These are phyloP conservation scores for Caenorhabditis latens DNA, from an alignment of 1,140 invertebrate species.

Conservation along the genomic window DNA sequence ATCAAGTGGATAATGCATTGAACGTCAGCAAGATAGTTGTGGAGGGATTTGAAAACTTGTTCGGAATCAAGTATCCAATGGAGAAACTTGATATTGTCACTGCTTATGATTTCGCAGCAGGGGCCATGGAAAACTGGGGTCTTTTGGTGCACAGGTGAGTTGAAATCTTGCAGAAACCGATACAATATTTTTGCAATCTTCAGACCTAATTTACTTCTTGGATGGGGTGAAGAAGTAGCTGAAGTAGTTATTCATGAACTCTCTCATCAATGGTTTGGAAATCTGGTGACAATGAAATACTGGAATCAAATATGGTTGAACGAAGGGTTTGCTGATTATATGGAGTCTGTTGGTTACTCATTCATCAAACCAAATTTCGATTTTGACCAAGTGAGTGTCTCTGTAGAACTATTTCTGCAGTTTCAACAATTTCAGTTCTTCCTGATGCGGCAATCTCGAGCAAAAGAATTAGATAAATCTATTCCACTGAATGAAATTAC, in stretches of 20 bases:
- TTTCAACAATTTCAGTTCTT: neutral
- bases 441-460: conserved; percentile 51
- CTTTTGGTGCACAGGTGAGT: conserved; percentile 78
- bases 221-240: conserved; percentile 74
- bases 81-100: conserved; percentile 85
- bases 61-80: conserved; percentile 85
- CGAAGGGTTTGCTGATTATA: conserved; percentile 87
- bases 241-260: conserved; percentile 79
- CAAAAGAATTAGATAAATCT: conserved; percentile 37
- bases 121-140: conserved; percentile 90
- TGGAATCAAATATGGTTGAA: conserved; percentile 87
- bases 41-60: conserved; percentile 87
- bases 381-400: neutral
- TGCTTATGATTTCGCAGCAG: conserved; percentile 88
- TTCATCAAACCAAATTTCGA: neutral
- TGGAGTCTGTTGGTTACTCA: conserved; percentile 82
- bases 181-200: neutral
- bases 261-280: conserved; percentile 85
- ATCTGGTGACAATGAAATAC: conserved; percentile 88
- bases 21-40: conserved; percentile 84
- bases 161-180: conserved; percentile 67
- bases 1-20: conserved; percentile 85
- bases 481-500: conserved; percentile 62
- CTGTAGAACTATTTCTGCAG: no score
- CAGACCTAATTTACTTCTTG: conserved; percentile 65